A percentile compares a stretch with the other conserved stretches of the same genome.
Conservation (phyloP, 2,888 invertebrate genomes). For the Drosophila maculinotata region DNA sequence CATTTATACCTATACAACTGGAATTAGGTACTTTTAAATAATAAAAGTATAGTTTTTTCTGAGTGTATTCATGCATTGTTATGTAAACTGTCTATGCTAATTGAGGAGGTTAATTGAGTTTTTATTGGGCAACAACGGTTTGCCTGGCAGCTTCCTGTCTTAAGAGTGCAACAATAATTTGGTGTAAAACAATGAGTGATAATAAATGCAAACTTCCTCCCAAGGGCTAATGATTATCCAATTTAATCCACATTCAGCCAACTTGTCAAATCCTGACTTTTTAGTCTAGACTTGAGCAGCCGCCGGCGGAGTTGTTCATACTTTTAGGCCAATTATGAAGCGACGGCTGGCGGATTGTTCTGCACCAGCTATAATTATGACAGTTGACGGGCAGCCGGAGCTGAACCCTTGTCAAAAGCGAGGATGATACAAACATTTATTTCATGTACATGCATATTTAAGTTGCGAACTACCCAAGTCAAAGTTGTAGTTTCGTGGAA, state of each 20-base stretch:
- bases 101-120: constrained; percentile 32
- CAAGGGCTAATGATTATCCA: constrained; percentile 12
- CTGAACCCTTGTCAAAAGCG: constrained; percentile 72
- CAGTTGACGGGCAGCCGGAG: constrained; percentile 62
- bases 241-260: constrained; percentile 43
- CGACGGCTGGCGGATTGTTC: constrained; percentile 24
- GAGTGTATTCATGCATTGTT: no score
- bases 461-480: constrained; percentile 34
- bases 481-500: constrained; percentile 59
- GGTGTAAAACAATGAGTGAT: not conserved
- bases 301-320: constrained; percentile 56
- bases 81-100: no score
- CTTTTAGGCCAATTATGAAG: constrained; percentile 62
- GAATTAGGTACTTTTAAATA: no score
- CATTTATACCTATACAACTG: no score
- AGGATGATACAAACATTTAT: constrained; percentile 29
- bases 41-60: not conserved
- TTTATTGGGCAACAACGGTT: constrained; percentile 52
- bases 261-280: constrained; percentile 66
- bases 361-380: constrained; percentile 71
- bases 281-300: constrained; percentile 69
- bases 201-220: constrained; percentile 13
- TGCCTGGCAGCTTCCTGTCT: constrained; percentile 40
- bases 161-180: constrained; percentile 1
- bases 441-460: constrained; percentile 48